phyloP scores from a whole-genome alignment of 2,797 vertebrate species.

The Thaleichthys pacificus region DNA sequence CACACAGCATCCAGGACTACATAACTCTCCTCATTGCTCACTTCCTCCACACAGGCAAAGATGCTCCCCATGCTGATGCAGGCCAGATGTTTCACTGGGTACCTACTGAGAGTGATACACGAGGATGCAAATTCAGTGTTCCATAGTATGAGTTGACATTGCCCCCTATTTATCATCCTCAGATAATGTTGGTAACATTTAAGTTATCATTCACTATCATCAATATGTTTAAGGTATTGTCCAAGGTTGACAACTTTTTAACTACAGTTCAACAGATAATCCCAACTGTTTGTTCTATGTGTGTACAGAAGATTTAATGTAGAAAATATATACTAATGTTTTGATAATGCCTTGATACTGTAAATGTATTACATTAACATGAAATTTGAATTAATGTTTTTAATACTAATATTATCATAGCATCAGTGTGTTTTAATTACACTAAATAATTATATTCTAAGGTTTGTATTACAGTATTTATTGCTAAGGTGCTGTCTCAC shows the following conservation, averaged over 20 bases:
- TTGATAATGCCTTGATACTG: slow-evolving; percentile 1
- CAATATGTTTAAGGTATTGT: neutral
- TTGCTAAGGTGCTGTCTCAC: too few relatives aligned
- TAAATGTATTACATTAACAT: neutral
- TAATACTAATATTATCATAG: slow-evolving; percentile 5
- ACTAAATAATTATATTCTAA: slow-evolving; percentile 1
- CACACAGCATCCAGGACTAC: slow-evolving; percentile 14
- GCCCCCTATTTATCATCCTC: neutral
- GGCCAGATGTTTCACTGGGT: neutral
- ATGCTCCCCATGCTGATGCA: neutral
- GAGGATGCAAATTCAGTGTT: neutral
- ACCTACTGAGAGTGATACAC: neutral
- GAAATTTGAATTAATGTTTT: neutral
- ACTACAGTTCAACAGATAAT: slow-evolving; percentile 1
- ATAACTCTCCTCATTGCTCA: too few relatives aligned
- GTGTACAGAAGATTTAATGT: slow-evolving; percentile 28
- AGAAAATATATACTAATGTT: neutral
- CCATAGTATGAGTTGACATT: neutral
- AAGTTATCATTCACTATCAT: neutral
- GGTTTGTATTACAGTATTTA: neutral
- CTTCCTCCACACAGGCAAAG: neutral
- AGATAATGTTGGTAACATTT: neutral
- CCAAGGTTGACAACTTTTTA: neutral
- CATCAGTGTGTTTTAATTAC: neutral
- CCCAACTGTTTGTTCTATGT: neutral